These are phyloP conservation scores for Rhinoraja longicauda DNA, from an alignment of 2,797 vertebrate genomes.

Conservation along the genomic window DNA sequence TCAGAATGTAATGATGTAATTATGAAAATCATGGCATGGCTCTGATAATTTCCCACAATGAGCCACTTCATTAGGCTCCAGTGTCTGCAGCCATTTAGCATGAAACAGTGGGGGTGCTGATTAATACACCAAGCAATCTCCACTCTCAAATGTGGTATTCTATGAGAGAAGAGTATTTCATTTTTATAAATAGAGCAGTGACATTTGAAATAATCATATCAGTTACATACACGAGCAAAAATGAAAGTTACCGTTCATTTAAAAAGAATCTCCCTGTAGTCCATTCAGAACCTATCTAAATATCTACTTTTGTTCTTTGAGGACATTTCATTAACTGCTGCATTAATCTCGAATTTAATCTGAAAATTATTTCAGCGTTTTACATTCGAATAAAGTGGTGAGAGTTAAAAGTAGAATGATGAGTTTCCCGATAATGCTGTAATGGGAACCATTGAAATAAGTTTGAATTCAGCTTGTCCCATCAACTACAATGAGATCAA, in stretches of 20 bases:
- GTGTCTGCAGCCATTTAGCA: slow-evolving; percentile 27
- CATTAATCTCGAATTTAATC: background rate
- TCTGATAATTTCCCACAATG: slow-evolving; percentile 35
- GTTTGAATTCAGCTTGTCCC: too few relatives aligned
- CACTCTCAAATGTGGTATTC: slow-evolving; percentile 1
- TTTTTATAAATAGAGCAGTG: slow-evolving; percentile 34
- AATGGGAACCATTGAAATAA: too few relatives aligned
- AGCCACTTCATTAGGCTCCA: slow-evolving; percentile 24
- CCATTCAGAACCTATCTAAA: background rate
- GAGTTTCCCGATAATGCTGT: background rate
- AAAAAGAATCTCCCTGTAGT: background rate
- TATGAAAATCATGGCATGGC: slow-evolving; percentile 33
- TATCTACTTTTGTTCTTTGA: background rate
- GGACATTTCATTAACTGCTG: background rate
- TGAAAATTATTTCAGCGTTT: background rate
- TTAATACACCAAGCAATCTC: slow-evolving; percentile 18
- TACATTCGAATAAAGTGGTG: background rate
- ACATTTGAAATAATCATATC: slow-evolving; percentile 34
- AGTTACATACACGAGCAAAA: background rate
- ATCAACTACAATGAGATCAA: too few relatives aligned
- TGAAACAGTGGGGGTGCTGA: slow-evolving; percentile 30
- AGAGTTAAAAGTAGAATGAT: background rate
- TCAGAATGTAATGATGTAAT: slow-evolving; percentile 34
- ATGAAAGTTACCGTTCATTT: background rate
- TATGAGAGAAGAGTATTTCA: background rate